phyloP scores from a whole-genome alignment of 2,797 vertebrate genomes.

The Coreius guichenoti region DNA sequence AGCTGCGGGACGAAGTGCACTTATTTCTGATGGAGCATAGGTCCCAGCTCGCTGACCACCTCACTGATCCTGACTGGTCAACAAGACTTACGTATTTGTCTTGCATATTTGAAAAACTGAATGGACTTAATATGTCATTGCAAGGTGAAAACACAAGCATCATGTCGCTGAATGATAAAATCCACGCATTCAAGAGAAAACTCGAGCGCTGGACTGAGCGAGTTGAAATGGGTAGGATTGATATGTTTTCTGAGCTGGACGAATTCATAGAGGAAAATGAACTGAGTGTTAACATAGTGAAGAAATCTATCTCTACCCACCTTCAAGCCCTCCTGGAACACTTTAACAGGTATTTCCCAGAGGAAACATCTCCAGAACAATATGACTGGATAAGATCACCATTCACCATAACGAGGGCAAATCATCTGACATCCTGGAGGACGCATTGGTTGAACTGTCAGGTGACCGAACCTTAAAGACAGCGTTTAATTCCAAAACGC shows the following conservation, averaged over 20 bases:
- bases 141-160: not conserved
- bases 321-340: not conserved
- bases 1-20: not conserved
- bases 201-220: not conserved
- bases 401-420: not conserved
- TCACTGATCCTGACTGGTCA: not conserved
- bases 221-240: not conserved
- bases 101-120: constrained; percentile 3
- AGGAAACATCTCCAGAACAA: not conserved
- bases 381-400: constrained; percentile 13
- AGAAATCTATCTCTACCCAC: not conserved
- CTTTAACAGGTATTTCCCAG: not conserved
- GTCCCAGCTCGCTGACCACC: not conserved
- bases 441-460: not conserved
- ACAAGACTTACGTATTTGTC: not conserved
- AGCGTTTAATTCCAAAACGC: not conserved
- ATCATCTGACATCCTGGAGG: constrained; percentile 5
- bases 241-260: not conserved
- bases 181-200: not conserved
- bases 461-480: not conserved
- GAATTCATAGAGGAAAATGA: not conserved
- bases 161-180: not conserved
- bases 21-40: not conserved
- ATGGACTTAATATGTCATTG: not conserved
- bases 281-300: not conserved